Conservation (phyloP, 2,113 vertebrate genomes). For the Xerus inauris region DNA sequence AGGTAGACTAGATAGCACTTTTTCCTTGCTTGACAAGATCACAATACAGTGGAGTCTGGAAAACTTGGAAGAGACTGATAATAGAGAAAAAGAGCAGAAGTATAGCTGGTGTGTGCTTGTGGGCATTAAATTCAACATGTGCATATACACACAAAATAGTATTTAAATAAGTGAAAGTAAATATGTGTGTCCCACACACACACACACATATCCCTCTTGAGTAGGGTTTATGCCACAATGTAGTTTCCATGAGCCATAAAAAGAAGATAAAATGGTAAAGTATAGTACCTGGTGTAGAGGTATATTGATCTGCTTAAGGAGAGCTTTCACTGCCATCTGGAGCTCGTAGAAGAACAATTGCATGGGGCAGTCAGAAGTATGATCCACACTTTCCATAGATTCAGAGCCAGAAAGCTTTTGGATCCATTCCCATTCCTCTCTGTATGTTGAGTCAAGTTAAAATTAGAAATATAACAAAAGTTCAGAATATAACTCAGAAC, state of each 20-base stretch:
- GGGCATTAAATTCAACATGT: slow-evolving; percentile 13
- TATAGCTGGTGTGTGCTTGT: neutral
- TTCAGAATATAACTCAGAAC: slow-evolving; percentile 85
- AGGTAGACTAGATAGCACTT: neutral
- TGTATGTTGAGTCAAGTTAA: slow-evolving; percentile 90
- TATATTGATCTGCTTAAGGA: slow-evolving; percentile 96
- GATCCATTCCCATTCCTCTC: slow-evolving; percentile 99
- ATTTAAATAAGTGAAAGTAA: slow-evolving; percentile 33
- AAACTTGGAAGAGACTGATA: neutral
- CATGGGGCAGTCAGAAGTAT: slow-evolving; percentile 88
- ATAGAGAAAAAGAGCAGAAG: neutral
- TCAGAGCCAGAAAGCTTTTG: slow-evolving; percentile 92
- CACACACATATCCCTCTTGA: neutral
- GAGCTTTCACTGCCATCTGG: slow-evolving; percentile 93
- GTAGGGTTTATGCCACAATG: slow-evolving; percentile 37
- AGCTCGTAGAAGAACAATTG: slow-evolving; percentile 95
- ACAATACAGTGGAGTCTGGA: neutral
- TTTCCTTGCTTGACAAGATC: slow-evolving; percentile 1
- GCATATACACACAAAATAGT: neutral
- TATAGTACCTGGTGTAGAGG: slow-evolving; percentile 94
- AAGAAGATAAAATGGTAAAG: slow-evolving; percentile 77
- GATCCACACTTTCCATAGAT: slow-evolving; percentile 90
- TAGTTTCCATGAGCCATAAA: slow-evolving; percentile 66
- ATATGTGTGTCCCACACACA: neutral
- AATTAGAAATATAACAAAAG: slow-evolving; percentile 90